These are phyloP conservation scores for Cnemophilus loriae DNA, from an alignment of 2,113 vertebrate species.

Conservation along the genomic window DNA sequence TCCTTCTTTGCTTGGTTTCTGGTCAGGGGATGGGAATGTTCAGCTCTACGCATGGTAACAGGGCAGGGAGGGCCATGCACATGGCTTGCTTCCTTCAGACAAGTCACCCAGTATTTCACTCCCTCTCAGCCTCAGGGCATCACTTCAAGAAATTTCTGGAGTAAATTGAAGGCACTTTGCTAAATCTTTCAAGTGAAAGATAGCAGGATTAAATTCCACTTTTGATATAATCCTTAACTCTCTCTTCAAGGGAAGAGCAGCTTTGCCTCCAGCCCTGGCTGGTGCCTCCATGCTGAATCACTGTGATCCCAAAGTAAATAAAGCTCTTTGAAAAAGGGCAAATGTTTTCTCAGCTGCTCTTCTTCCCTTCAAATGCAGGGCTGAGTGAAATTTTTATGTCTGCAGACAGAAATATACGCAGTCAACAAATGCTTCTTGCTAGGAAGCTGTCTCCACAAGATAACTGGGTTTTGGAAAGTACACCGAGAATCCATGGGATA, in stretches of 20 bases:
- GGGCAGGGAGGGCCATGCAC: not conserved
- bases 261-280: not conserved
- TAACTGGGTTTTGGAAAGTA: not conserved
- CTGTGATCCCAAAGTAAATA: conserved; percentile 13
- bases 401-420: not conserved
- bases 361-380: not conserved
- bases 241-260: not conserved
- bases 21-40: not conserved
- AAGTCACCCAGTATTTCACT: not conserved
- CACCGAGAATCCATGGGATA: not conserved
- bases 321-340: conserved; percentile 8
- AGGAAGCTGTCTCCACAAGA: not conserved
- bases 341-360: conserved; percentile 48
- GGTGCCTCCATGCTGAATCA: conserved; percentile 33
- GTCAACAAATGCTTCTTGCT: not conserved
- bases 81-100: not conserved
- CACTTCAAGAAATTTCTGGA: not conserved
- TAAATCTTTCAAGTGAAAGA: not conserved
- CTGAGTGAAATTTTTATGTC: conserved; percentile 35
- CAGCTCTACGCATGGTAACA: not conserved
- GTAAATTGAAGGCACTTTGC: not conserved
- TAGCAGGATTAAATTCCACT: not conserved
- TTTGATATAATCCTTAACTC: not conserved
- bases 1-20: not conserved
- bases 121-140: not conserved